These are phyloP conservation scores for Rana temporaria DNA, from an alignment of 2,113 vertebrate species.

Conservation along the genomic window DNA sequence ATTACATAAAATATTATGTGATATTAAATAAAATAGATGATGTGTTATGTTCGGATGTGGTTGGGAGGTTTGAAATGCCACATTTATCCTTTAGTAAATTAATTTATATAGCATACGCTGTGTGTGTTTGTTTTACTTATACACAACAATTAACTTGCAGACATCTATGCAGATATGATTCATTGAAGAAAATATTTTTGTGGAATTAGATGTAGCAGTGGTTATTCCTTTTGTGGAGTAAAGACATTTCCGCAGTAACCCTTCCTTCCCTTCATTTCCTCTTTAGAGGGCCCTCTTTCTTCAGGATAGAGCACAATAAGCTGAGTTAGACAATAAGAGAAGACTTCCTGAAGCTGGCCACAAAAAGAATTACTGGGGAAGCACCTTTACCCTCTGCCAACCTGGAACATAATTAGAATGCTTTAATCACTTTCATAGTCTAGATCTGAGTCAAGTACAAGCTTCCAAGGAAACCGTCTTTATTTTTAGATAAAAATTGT, in stretches of 20 bases:
- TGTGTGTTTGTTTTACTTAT: too few relatives aligned
- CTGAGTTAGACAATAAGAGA: neutral
- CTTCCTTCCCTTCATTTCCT: constrained; percentile 5
- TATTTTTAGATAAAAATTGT: neutral
- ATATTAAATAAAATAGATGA: too few relatives aligned
- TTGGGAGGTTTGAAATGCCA: too few relatives aligned
- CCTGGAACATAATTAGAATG: neutral
- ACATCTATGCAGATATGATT: neutral
- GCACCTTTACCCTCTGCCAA: neutral
- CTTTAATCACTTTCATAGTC: neutral
- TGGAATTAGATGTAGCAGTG: neutral
- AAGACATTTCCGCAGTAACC: neutral
- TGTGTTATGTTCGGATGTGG: too few relatives aligned
- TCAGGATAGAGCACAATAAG: neutral
- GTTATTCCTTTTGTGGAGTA: neutral
- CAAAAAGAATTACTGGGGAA: neutral
- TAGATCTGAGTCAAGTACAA: neutral
- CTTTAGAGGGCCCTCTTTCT: neutral
- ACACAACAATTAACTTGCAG: too few relatives aligned
- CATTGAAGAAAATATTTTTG: neutral
- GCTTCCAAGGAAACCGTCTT: neutral
- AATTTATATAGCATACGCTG: too few relatives aligned
- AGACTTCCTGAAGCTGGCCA: constrained; percentile 10
- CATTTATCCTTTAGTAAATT: too few relatives aligned
- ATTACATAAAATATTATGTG: too few relatives aligned